Conservation (phyloP, 2,888 invertebrate species). For the Machimus rusticus region DNA sequence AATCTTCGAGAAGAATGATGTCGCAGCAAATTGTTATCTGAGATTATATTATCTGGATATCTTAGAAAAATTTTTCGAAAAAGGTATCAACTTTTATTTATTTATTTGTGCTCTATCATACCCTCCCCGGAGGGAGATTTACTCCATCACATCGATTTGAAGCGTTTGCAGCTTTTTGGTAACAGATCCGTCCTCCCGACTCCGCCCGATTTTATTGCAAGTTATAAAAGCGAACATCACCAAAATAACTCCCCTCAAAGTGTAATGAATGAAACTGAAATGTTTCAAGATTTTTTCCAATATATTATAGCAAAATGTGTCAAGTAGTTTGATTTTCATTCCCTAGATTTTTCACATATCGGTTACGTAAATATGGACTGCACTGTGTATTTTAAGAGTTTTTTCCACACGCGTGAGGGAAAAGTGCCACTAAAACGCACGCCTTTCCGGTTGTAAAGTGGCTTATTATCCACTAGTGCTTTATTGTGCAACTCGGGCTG, state of each 20-base stretch:
- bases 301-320: not conserved
- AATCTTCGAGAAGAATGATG: conserved; percentile 38
- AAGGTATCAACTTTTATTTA: conserved; percentile 41
- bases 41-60: conserved; percentile 40
- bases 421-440: too few species aligned
- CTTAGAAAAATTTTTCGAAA: conserved; percentile 21
- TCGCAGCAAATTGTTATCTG: conserved; percentile 43
- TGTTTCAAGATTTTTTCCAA: not conserved
- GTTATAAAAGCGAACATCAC: conserved; percentile 13
- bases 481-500: too few species aligned
- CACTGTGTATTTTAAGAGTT: too few species aligned
- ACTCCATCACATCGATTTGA: conserved; percentile 16
- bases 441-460: too few species aligned
- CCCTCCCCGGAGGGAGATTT: not conserved
- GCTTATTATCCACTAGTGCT: too few species aligned
- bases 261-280: not conserved
- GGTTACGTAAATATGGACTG: too few species aligned
- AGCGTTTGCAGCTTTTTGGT: not conserved
- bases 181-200: not conserved
- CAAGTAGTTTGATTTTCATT: not conserved
- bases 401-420: too few species aligned
- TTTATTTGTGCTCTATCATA: conserved; percentile 29
- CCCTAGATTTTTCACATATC: not conserved
- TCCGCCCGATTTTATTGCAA: conserved; percentile 34
- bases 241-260: not conserved